A percentile compares a stretch with the other conserved stretches of the same genome.
Evolutionary conservation across 2,888 invertebrate species (phyloP).

Genomic region (Perdita meconis): DNA sequence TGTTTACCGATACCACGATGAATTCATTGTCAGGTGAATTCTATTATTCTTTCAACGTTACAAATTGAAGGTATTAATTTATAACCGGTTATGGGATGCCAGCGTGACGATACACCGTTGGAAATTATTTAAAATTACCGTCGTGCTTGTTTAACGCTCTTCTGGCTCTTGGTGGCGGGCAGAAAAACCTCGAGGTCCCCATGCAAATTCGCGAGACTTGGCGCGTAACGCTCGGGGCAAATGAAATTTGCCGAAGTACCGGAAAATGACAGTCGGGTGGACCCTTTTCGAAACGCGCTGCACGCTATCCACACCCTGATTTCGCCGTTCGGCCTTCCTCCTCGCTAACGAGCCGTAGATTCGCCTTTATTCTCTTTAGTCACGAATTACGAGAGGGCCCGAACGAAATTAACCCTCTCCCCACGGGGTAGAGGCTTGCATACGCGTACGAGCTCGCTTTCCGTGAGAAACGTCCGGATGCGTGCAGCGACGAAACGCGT

Average conservation of each 20-base stretch:
- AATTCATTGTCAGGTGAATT: constrained; percentile 17
- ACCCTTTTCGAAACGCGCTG: constrained; percentile 46
- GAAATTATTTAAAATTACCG: constrained; percentile 23
- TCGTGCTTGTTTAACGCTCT: constrained; percentile 5
- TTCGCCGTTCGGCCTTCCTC: constrained; percentile 47
- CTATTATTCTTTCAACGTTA: constrained; percentile 31
- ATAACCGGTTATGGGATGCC: background rate
- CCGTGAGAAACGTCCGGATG: constrained; percentile 27
- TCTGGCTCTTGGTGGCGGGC: background rate
- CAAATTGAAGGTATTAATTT: constrained; percentile 22
- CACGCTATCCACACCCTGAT: constrained; percentile 32
- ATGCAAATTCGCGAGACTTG: constrained; percentile 38
- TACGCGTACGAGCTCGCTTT: constrained; percentile 27
- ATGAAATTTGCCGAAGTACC: constrained; percentile 75
- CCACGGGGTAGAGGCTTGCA: constrained; percentile 41
- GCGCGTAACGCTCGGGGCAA: constrained; percentile 58
- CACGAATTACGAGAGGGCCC: constrained; percentile 49
- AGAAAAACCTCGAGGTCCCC: background rate
- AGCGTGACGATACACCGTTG: background rate
- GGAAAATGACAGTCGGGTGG: constrained; percentile 70
- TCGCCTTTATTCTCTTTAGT: constrained; percentile 64
- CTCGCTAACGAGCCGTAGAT: constrained; percentile 66
- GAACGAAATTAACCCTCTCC: constrained; percentile 64
- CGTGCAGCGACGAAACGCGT: constrained; percentile 9
- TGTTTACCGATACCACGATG: constrained; percentile 33